Percentiles rank a stretch among this genome's conserved stretches.
Evolutionary conservation across 2,888 invertebrate species (phyloP).

Genomic region (Hirtodrosophila histrioides): DNA sequence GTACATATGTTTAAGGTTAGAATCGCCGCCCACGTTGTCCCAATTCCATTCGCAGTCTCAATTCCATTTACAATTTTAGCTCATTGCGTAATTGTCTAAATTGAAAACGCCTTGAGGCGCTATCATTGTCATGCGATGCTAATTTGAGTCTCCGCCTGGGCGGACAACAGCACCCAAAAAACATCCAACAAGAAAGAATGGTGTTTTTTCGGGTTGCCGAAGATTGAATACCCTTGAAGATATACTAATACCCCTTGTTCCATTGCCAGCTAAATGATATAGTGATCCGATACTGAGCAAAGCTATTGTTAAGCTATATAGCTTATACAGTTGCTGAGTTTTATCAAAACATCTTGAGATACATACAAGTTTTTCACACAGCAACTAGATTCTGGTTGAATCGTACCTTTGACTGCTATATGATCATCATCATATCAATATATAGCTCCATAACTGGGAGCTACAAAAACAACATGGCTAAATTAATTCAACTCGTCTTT

Average conservation of each 20-base stretch:
- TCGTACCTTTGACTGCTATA: too few species aligned
- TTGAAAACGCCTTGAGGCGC: constrained; percentile 74
- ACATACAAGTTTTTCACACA: too few species aligned
- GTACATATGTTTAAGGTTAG: constrained; percentile 22
- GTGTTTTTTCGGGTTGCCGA: not conserved
- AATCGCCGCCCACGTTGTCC: constrained; percentile 46
- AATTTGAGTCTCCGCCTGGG: constrained; percentile 53
- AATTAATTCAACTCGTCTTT: too few species aligned
- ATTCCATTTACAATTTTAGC: constrained; percentile 38
- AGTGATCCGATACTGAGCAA: too few species aligned
- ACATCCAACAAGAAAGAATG: not conserved
- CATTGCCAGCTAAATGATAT: too few species aligned
- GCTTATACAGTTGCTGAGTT: too few species aligned
- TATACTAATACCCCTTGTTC: not conserved
- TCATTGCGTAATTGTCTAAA: constrained; percentile 72
- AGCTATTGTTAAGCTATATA: too few species aligned
- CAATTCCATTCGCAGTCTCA: constrained; percentile 34
- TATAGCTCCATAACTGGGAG: too few species aligned
- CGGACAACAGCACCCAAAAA: constrained; percentile 43
- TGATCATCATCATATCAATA: too few species aligned
- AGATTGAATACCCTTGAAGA: not conserved
- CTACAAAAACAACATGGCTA: too few species aligned
- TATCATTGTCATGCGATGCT: constrained; percentile 71
- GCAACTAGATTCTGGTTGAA: too few species aligned
- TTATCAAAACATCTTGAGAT: too few species aligned